Evolutionary conservation across 2,888 invertebrate species (phyloP), one percentile per base, ranked within the genome.

Genomic region (Xanthia icteritia): DNA sequence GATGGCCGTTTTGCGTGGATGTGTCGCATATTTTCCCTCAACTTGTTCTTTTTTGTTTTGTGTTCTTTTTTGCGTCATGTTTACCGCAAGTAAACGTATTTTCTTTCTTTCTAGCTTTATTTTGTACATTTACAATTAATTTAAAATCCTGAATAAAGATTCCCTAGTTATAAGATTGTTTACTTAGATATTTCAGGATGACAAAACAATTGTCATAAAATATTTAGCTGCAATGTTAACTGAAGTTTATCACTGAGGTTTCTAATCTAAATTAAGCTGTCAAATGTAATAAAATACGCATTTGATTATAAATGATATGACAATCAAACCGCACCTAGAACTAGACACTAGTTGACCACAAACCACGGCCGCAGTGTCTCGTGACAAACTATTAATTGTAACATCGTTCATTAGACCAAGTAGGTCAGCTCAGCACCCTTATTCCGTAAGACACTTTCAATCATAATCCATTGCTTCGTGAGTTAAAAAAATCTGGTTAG

Each of bases 261-360:
- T 31, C 2, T 31, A 51, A 58, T 75, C 48, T 54, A 17, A 81
- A 79, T 75, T 15, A 63, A 81, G 13, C 42, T 58, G 67, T 75
- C 76, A 68, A 27, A 56, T 58, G 17, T 68, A 67, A 79, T 67
- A 51, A 45, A 27, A 27, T 45, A 81, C 64, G 51, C 61, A 67
- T 58, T 45, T 36, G 51, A 64, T 58, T 2, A 45, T 70, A 20
- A 73, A 45, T 63, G 70, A 82, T 78, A 63, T 70, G 66, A 48
- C 70, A 69, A 83, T 70, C 51, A 66, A 60, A 70, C 58, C 45
- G 39, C 58, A 39, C 20, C 63, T n/a, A n/a, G 17, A 15, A 27
- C 36, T 27, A 63, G 61, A 61, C 31, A 81, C 31, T 9, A 58
- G 42, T 68, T 72, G 42, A 58, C 77, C 83, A 36, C 81, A 83